Percentiles rank a stretch among this genome's conserved stretches.
These are phyloP conservation scores for Varecia variegata DNA, from an alignment of 2,797 vertebrate species.

Conservation along the genomic window DNA sequence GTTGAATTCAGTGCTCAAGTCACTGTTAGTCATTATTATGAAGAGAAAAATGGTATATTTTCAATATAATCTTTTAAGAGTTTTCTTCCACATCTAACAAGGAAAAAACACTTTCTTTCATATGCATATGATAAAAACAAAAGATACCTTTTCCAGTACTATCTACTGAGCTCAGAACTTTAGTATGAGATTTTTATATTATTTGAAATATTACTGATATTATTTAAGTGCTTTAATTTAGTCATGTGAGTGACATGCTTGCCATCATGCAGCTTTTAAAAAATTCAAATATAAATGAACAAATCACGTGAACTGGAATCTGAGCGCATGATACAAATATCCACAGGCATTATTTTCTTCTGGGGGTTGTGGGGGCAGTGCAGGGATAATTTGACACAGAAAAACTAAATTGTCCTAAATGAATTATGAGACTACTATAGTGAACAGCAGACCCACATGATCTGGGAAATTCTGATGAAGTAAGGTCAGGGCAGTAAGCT, in stretches of 20 bases:
- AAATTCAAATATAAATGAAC: neutral
- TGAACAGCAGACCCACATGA: neutral
- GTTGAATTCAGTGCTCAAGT: neutral
- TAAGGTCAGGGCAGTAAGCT: neutral
- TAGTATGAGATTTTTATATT: neutral
- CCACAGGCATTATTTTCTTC: neutral
- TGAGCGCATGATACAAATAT: neutral
- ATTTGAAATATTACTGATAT: neutral
- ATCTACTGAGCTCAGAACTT: neutral
- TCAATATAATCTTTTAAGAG: neutral
- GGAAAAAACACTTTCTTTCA: neutral
- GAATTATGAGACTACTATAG: neutral
- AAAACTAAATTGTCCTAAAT: neutral
- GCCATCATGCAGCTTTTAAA: neutral
- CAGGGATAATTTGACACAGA: neutral
- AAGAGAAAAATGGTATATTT: neutral
- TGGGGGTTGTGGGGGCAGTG: fast-evolving
- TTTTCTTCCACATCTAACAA: neutral
- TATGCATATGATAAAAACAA: neutral
- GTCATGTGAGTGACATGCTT: neutral
- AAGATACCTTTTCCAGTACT: neutral
- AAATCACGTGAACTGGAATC: neutral
- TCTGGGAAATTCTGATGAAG: neutral
- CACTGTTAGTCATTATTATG: neutral
- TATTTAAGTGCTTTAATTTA: neutral